phyloP scores from a whole-genome alignment of 2,888 invertebrate species.

The Brenthis daphne region DNA sequence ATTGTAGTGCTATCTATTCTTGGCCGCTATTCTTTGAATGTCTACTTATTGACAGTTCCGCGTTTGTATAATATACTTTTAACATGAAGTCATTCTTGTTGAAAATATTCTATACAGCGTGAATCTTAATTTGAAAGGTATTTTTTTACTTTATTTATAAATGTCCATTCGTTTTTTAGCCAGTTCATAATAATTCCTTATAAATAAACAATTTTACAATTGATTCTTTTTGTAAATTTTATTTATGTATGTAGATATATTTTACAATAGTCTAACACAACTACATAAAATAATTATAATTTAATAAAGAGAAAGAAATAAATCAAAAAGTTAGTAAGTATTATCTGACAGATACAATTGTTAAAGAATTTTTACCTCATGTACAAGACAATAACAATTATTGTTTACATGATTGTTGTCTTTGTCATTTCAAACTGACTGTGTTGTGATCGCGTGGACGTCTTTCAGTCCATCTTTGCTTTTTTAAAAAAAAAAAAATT shows the following conservation, averaged over 20 bases:
- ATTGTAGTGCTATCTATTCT: conserved; percentile 1
- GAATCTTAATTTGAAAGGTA: conserved; percentile 38
- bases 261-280: neutral
- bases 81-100: conserved; percentile 68
- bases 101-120: conserved; percentile 60
- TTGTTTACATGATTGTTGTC: conserved; percentile 73
- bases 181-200: neutral
- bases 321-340: neutral
- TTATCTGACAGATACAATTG: conserved; percentile 7
- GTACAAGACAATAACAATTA: conserved; percentile 60
- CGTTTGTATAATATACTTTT: conserved; percentile 58
- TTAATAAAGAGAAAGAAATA: neutral
- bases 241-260: neutral
- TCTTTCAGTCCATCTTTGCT: conserved; percentile 42
- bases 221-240: neutral
- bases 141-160: neutral
- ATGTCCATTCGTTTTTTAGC: neutral
- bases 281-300: neutral
- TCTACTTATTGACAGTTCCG: conserved; percentile 37
- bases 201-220: neutral
- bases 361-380: conserved; percentile 50
- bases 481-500: conserved; percentile 34
- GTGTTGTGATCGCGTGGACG: conserved; percentile 50
- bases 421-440: conserved; percentile 60
- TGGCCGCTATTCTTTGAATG: conserved; percentile 52